Percentiles rank a stretch among this genome's conserved stretches.
phyloP scores from a whole-genome alignment of 2,113 vertebrate genomes.

The Cettia cetti region DNA sequence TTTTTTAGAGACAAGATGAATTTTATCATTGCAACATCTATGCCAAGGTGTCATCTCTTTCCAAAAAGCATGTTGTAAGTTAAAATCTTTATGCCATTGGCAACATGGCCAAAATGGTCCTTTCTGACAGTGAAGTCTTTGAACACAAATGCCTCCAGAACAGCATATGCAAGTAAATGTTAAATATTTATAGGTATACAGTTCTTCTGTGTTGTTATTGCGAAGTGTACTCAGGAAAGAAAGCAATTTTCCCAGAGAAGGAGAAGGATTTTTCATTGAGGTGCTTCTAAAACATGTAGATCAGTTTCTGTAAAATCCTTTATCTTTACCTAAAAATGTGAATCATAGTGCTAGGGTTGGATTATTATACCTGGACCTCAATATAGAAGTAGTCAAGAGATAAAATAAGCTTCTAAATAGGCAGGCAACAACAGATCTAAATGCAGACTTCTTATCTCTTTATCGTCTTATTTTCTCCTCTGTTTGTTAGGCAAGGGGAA shows the following conservation, averaged over 20 bases:
- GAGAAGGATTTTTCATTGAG: background rate
- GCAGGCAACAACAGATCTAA: background rate
- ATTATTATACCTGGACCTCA: background rate
- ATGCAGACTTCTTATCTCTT: background rate
- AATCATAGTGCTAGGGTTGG: background rate
- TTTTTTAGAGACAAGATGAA: background rate
- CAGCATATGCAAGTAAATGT: background rate
- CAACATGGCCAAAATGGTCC: background rate
- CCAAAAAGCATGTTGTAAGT: background rate
- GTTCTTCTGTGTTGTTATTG: background rate
- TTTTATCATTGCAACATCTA: background rate
- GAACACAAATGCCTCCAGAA: background rate
- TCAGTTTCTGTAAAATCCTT: background rate
- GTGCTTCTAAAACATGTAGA: background rate
- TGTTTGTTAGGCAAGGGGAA: background rate
- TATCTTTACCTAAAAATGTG: background rate
- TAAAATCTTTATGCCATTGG: background rate
- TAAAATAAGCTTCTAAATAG: background rate
- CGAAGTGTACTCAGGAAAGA: background rate
- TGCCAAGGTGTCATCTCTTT: background rate
- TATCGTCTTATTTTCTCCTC: background rate
- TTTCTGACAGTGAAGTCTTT: background rate
- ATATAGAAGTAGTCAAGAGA: background rate
- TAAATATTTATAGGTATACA: background rate
- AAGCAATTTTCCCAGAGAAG: background rate